Evolutionary conservation across 2,113 vertebrate genomes (phyloP).

Genomic region (Anolis carolinensis): DNA sequence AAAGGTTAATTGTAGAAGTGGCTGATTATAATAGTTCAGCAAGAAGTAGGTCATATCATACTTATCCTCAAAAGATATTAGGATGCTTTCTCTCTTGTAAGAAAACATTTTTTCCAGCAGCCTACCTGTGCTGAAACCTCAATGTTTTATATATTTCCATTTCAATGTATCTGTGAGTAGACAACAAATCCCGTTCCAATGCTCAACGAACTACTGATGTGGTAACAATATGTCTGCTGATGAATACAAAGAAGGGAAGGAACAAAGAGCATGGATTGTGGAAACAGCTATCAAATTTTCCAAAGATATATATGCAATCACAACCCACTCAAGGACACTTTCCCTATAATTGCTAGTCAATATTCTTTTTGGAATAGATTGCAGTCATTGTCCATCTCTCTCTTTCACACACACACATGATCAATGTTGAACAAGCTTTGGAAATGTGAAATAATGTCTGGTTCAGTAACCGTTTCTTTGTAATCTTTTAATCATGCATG

Average conservation of each 20-base stretch:
- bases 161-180: fast-evolving
- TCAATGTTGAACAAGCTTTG: neutral
- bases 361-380: neutral
- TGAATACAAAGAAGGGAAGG: neutral
- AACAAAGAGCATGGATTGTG: fast-evolving
- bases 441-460: constrained; percentile 1
- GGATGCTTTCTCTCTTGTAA: neutral
- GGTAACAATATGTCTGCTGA: neutral
- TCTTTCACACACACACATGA: neutral
- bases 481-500: neutral
- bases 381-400: neutral
- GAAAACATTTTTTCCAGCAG: fast-evolving
- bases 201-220: neutral
- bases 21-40: too few relatives aligned
- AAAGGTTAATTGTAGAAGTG: neutral
- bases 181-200: neutral
- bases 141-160: neutral
- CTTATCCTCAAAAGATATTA: neutral
- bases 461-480: neutral
- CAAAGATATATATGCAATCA: constrained; percentile 35
- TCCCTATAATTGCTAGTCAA: constrained; percentile 31
- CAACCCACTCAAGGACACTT: constrained; percentile 18
- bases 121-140: constrained; percentile 17
- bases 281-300: constrained; percentile 28
- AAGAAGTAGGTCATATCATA: neutral